Evolutionary conservation across 2,113 vertebrate species (phyloP), one percentile per base, ranked within the genome.

Genomic region (Pygoscelis antarcticus): DNA sequence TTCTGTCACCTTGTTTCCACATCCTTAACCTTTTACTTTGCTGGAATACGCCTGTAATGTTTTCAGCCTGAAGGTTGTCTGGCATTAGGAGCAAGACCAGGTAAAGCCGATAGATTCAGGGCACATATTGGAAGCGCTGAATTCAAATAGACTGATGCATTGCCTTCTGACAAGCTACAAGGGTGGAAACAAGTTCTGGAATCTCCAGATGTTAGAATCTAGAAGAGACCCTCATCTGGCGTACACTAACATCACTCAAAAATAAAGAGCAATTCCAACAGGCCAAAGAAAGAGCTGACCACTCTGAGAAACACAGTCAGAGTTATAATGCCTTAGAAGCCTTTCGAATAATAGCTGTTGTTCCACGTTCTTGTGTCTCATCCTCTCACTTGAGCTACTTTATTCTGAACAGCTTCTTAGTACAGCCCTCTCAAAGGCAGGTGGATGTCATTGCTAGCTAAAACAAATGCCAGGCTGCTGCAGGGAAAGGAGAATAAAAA

Each of bases 1-100:
- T 36, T 69, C 46, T 71, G 32, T 29, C 69, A 34, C 14, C 4
- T 12, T 47, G 8, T 69, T 79, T 61, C 29, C n/a, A 70, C 42
- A 32, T 19, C 19, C 46, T 82, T 78, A 29, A 69, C 16, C 11
- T 86, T 60, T 40, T 17, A 26, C 11, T 83, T 87, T 11, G 29
- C 72, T 61, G 55, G 17, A 89, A 55, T 29, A 46, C 0, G 0
- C 44, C n/a, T 26, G 14, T 9, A 30, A 27, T 16, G 25, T 51
- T 83, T 60, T 30, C 44, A 70, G 40, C 49, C 83, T 34, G 47
- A 64, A n/a, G 60, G 18, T 55, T 26, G 23, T 29, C n/a, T 64
- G 49, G 58, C 38, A 23, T 32, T 9, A 82, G 44, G 47, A 85
- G 9, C 23, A 38, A 85, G 54, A 46, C 17, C 60, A 78, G 69